Base-by-base conservation (phyloP, 2,888 invertebrate species). In the Crepidodera aurea region DNA sequence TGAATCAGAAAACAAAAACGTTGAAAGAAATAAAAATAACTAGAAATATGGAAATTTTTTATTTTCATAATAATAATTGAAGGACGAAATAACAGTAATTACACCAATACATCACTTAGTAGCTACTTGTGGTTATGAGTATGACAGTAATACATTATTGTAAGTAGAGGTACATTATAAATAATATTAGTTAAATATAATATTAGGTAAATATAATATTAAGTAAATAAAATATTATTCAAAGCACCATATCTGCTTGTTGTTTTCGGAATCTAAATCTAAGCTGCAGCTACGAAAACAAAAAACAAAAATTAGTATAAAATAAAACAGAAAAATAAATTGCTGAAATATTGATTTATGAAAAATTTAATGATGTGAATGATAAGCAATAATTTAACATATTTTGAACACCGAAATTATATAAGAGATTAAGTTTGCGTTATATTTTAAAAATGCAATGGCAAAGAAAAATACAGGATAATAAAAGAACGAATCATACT, bases 211-310 rank as follows among this genome's bases (percentile, higher is more conserved):
- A n/a, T n/a, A n/a, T n/a, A n/a, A n/a, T n/a, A n/a, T n/a, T n/a
- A n/a, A n/a, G n/a, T 19, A 18, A 55, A 44, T 10, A 42, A 54
- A 54, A 54, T 42, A 42, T 27, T 16, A 12, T 39, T 15, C 13
- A 39, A 39, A 34, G 3, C 34, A 34, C 3, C 34, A 12, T 13
- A 4, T 5, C 10, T 39, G 13, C 39, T 39, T 39, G n/a, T 12
- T 39, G 13, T 39, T 7, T 51, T 39, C 34, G 12, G n/a, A 39
- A 22, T 7, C 51, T 51, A 37, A 39, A 39, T 48, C 42, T 53
- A 64, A 40, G 64, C 64, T 15, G 64, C 57, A 46, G 64, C 64
- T 64, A 32, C 12, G 60, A 60, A 32, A 55, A 53, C 10, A 18
- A 42, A 42, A 42, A 42, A 18, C n/a, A 18, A 16, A 8, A 32